Evolutionary conservation across 2,113 vertebrate species (phyloP).

Genomic region (Ondatra zibethicus): DNA sequence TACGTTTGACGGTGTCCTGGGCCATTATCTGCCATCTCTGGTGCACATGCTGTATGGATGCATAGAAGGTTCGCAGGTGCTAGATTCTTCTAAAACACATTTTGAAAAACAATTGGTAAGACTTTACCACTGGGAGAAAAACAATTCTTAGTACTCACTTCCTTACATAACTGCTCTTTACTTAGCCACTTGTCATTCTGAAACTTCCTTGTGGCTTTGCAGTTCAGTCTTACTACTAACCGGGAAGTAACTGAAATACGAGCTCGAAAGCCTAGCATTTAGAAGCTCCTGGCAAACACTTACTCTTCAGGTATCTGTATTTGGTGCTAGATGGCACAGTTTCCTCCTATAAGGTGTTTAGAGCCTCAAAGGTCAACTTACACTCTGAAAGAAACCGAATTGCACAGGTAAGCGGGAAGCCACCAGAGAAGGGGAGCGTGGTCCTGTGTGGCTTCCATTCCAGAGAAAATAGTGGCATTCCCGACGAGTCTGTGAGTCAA

Average conservation of each 20-base stretch:
- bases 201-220: slow-evolving; percentile 72
- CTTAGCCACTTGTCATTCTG: slow-evolving; percentile 56
- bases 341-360: not conserved
- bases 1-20: not conserved
- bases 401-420: not conserved
- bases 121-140: slow-evolving; percentile 46
- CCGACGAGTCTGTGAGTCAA: not conserved
- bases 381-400: not conserved
- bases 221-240: slow-evolving; percentile 56
- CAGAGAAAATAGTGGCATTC: not conserved
- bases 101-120: slow-evolving; percentile 38
- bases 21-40: not conserved
- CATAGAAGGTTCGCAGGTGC: not conserved
- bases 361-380: slow-evolving; percentile 8
- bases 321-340: not conserved
- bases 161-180: slow-evolving; percentile 69
- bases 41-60: not conserved
- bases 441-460: not conserved
- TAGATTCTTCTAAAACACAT: not conserved
- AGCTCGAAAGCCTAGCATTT: slow-evolving; percentile 43
- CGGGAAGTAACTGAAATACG: slow-evolving; percentile 64
- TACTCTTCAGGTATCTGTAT: not conserved
- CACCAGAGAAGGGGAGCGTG: not conserved
- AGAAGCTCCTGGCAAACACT: slow-evolving; percentile 34
- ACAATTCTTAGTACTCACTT: slow-evolving; percentile 59